These are phyloP conservation scores for Bembecia ichneumoniformis DNA, from an alignment of 2,888 invertebrate species.

Conservation along the genomic window DNA sequence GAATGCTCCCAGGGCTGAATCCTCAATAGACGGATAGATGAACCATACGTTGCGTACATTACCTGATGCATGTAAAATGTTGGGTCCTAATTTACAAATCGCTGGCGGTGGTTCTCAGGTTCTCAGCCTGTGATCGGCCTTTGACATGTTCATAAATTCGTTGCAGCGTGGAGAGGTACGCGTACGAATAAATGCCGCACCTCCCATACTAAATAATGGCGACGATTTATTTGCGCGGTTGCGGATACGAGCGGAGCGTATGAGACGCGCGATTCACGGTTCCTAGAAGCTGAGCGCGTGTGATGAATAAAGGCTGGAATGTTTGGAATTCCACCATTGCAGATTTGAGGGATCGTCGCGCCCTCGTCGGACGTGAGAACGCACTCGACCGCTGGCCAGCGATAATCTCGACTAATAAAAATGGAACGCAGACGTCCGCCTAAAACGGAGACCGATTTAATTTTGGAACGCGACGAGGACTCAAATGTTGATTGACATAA, in stretches of 20 bases:
- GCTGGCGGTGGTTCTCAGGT: slow-evolving; percentile 42
- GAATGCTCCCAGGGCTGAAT: slow-evolving; percentile 11
- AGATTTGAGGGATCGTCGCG: slow-evolving; percentile 56
- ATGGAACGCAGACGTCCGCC: slow-evolving; percentile 31
- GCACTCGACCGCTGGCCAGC: slow-evolving; percentile 17
- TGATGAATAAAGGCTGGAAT: slow-evolving; percentile 63
- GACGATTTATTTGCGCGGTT: slow-evolving; percentile 52
- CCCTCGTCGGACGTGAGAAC: slow-evolving; percentile 52
- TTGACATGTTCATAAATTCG: slow-evolving; percentile 55
- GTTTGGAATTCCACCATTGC: slow-evolving; percentile 60
- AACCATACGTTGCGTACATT: background rate
- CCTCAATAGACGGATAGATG: slow-evolving; percentile 10
- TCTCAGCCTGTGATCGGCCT: slow-evolving; percentile 49
- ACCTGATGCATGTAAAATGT: slow-evolving; percentile 6
- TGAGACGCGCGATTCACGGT: slow-evolving; percentile 44
- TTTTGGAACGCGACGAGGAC: slow-evolving; percentile 26
- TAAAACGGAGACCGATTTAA: slow-evolving; percentile 28
- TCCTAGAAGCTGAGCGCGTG: slow-evolving; percentile 63
- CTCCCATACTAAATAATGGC: slow-evolving; percentile 59
- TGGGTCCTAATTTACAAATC: slow-evolving; percentile 21
- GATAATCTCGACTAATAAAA: slow-evolving; percentile 31
- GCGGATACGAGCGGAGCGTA: slow-evolving; percentile 46
- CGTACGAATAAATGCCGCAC: slow-evolving; percentile 39
- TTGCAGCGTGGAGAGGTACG: slow-evolving; percentile 37
- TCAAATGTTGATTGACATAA: slow-evolving; percentile 41